Conservation (phyloP, 1,140 invertebrate genomes). For the Cataglyphis hispanica region DNA sequence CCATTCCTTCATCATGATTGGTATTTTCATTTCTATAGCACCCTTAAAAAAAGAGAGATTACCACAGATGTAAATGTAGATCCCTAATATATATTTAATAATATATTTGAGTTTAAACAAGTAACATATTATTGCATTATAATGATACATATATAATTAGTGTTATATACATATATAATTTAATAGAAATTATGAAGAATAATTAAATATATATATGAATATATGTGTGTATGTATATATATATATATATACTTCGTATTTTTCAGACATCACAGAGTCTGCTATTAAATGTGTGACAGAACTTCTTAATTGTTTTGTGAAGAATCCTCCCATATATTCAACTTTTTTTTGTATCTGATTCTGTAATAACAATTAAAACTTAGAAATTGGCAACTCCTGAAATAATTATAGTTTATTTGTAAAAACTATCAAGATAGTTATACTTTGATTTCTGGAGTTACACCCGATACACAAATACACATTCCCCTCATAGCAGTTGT, state of each 20-base stretch:
- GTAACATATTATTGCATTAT: neutral
- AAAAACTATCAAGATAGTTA: slow-evolving; percentile 5
- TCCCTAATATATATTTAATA: no score
- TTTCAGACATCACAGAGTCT: slow-evolving; percentile 90
- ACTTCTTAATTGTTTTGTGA: slow-evolving; percentile 90
- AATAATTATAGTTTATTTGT: neutral
- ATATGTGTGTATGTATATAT: no score
- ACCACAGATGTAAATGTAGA: neutral
- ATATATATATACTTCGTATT: slow-evolving; percentile 89
- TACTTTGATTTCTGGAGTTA: slow-evolving; percentile 89
- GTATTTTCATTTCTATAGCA: slow-evolving; percentile 90
- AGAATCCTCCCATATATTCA: slow-evolving; percentile 94
- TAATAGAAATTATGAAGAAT: neutral
- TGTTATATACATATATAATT: slow-evolving; percentile 1
- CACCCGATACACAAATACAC: slow-evolving; percentile 91
- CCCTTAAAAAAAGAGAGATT: slow-evolving; percentile 86
- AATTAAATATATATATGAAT: neutral
- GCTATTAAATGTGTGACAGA: slow-evolving; percentile 94
- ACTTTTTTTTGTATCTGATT: slow-evolving; percentile 90
- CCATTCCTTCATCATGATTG: slow-evolving; percentile 93
- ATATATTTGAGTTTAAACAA: neutral
- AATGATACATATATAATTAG: no score
- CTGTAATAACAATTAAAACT: slow-evolving; percentile 81
- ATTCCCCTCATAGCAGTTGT: slow-evolving; percentile 93
- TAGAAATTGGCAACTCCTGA: neutral